These are phyloP conservation scores for Acanthosepion pharaonis DNA, from an alignment of 2,888 invertebrate species.

Conservation along the genomic window DNA sequence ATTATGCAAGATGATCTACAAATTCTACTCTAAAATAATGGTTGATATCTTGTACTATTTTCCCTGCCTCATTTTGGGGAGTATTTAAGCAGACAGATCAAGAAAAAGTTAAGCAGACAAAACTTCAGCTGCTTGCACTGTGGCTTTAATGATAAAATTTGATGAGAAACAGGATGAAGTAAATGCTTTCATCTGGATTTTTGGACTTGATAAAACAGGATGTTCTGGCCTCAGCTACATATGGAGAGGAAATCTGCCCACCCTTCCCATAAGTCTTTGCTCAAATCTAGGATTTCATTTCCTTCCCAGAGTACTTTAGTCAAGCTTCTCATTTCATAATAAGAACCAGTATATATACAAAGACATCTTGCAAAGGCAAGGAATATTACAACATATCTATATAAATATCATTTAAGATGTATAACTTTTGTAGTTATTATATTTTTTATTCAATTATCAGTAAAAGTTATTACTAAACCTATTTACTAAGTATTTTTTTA, in stretches of 20 bases:
- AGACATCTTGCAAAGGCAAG: not conserved
- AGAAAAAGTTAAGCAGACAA: not conserved
- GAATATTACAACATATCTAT: not conserved
- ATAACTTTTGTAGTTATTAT: no score
- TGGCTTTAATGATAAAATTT: not conserved
- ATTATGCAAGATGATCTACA: not conserved
- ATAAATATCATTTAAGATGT: not conserved
- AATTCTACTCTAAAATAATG: not conserved
- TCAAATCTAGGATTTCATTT: not conserved
- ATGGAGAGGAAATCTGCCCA: not conserved
- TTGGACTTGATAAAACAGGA: not conserved
- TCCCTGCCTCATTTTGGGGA: not conserved
- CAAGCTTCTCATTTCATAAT: not conserved
- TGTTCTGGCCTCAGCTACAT: not conserved
- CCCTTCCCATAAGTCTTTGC: not conserved
- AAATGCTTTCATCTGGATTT: not conserved
- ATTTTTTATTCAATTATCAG: no score
- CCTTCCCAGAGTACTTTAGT: not conserved
- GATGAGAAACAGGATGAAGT: not conserved
- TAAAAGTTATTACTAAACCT: no score
- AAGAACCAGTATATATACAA: not conserved
- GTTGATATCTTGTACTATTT: not conserved
- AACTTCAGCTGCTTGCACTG: not conserved
- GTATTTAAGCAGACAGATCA: not conserved
- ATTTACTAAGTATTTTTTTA: no score